These are phyloP conservation scores for Carlito syrichta DNA, from an alignment of 2,113 vertebrate species.

Conservation along the genomic window DNA sequence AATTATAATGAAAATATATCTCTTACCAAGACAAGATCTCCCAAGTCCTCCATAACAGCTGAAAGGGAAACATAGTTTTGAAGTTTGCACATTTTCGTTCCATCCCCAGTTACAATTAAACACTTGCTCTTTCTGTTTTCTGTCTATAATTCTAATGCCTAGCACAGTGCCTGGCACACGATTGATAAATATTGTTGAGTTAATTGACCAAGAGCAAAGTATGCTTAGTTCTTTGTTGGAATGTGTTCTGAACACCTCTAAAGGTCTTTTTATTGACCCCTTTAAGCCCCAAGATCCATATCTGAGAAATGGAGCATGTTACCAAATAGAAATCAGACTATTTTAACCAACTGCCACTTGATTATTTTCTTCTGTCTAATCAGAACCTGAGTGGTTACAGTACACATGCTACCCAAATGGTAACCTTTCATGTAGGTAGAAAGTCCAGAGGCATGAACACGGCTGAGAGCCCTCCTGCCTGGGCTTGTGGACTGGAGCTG, in stretches of 20 bases:
- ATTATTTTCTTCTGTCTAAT: conserved; percentile 7
- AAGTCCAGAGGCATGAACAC: not conserved
- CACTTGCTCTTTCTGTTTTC: not conserved
- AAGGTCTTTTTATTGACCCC: not conserved
- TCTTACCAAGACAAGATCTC: conserved; percentile 90
- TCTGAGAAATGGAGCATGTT: not conserved
- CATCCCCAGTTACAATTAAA: not conserved
- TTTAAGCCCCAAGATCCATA: not conserved
- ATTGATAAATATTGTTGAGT: not conserved
- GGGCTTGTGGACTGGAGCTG: not conserved
- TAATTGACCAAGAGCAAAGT: not conserved
- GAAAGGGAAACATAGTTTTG: conserved; percentile 71
- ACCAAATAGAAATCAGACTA: not conserved
- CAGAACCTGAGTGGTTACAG: not conserved
- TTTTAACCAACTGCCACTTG: not conserved
- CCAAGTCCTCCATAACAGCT: conserved; percentile 93
- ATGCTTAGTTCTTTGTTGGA: not conserved
- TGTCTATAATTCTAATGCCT: not conserved
- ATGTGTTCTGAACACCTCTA: not conserved
- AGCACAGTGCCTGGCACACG: not conserved
- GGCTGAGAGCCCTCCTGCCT: not conserved
- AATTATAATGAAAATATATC: conserved; percentile 6
- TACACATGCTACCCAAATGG: not conserved
- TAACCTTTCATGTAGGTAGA: not conserved
- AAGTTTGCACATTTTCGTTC: not conserved